Conservation (phyloP, 2,113 vertebrate species). For the Trichechus manatus region DNA sequence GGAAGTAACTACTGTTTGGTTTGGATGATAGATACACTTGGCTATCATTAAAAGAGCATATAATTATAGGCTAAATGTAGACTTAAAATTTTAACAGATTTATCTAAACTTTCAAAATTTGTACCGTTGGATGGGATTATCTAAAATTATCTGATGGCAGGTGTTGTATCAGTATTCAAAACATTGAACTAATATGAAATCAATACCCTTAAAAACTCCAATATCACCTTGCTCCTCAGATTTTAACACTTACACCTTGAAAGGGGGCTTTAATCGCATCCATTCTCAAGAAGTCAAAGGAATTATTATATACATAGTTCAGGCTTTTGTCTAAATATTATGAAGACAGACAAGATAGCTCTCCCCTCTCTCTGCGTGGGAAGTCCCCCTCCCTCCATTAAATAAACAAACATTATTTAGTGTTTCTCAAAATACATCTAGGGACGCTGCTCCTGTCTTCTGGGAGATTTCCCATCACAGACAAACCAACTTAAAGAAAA, state of each 20-base stretch:
- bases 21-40: conserved; percentile 65
- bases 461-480: neutral
- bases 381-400: neutral
- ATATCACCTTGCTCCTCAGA: neutral
- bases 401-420: neutral
- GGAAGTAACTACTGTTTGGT: conserved; percentile 72
- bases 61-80: conserved; percentile 72
- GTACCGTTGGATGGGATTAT: conserved; percentile 2
- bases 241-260: neutral
- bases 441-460: neutral
- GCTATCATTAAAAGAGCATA: conserved; percentile 63
- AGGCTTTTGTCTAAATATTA: neutral
- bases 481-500: neutral
- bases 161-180: neutral
- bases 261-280: neutral
- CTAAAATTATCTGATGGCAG: neutral
- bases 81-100: conserved; percentile 73
- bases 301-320: neutral
- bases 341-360: neutral
- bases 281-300: conserved; percentile 6
- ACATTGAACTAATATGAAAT: neutral
- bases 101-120: conserved; percentile 69
- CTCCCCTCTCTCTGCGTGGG: neutral
- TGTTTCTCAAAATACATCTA: conserved; percentile 3
- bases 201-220: neutral